Evolutionary conservation across 1,140 invertebrate species (phyloP).

Genomic region (Ctenoplectra terminalis): DNA sequence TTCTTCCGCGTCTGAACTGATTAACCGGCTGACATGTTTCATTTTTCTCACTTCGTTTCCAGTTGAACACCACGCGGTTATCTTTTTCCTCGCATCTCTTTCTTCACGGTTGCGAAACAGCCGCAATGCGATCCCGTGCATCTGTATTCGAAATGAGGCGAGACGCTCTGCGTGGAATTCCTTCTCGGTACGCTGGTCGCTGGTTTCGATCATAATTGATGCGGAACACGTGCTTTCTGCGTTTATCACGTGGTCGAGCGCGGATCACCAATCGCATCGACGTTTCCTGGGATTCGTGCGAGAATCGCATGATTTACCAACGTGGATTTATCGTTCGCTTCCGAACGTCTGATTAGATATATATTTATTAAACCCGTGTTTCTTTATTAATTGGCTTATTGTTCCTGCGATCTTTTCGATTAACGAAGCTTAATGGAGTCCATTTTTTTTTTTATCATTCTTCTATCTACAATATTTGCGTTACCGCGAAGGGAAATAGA

Average conservation of each 20-base stretch:
- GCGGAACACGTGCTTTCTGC: slow-evolving; percentile 62
- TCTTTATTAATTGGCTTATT: neutral
- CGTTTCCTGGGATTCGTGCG: slow-evolving; percentile 46
- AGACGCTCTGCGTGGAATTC: slow-evolving; percentile 61
- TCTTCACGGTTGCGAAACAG: slow-evolving; percentile 20
- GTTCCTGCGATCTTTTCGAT: neutral
- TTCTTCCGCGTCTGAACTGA: neutral
- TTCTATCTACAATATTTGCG: neutral
- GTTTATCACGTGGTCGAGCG: slow-evolving; percentile 58
- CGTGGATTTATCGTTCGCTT: neutral
- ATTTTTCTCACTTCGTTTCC: slow-evolving; percentile 3
- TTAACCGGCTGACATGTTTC: slow-evolving; percentile 12
- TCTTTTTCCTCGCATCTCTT: neutral
- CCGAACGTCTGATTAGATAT: neutral
- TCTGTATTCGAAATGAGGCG: neutral
- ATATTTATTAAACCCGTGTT: neutral
- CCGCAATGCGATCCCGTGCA: slow-evolving; percentile 1
- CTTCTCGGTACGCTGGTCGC: slow-evolving; percentile 27
- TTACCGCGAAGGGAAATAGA: neutral
- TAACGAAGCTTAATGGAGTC: neutral
- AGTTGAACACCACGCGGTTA: neutral
- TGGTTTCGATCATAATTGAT: slow-evolving; percentile 64
- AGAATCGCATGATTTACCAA: slow-evolving; percentile 16
- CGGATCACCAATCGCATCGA: slow-evolving; percentile 22
- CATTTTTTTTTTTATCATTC: neutral